Evolutionary conservation across 2,797 vertebrate species (phyloP).

Genomic region (Pygocentrus nattereri): DNA sequence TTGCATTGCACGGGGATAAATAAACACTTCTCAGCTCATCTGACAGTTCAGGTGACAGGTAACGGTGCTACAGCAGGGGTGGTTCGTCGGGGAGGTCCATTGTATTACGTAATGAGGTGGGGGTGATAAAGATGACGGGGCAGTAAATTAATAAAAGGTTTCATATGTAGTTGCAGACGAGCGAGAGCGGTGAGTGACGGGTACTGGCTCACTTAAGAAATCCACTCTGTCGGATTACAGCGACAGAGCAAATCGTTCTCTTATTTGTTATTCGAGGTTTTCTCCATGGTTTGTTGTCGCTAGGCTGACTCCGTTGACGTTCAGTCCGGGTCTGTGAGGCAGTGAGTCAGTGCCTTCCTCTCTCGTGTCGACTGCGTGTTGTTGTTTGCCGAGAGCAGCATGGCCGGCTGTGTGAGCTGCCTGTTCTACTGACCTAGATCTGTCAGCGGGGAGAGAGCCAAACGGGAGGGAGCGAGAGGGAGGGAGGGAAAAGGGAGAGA

Average conservation of each 20-base stretch:
- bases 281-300: background rate
- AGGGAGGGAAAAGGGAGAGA: conserved; percentile 58
- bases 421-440: conserved; percentile 87
- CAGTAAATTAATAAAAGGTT: background rate
- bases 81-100: conserved; percentile 9
- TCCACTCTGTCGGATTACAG: too few species aligned
- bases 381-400: conserved; percentile 74
- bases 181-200: background rate
- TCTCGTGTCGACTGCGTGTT: conserved; percentile 49
- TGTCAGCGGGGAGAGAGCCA: conserved; percentile 79
- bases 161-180: background rate
- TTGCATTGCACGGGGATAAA: too few species aligned
- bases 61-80: conserved; percentile 20
- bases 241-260: too few species aligned
- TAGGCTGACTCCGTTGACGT: background rate
- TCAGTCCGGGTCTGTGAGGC: background rate
- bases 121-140: background rate
- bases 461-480: conserved; percentile 56
- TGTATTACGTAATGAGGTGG: conserved; percentile 15
- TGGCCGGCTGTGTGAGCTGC: conserved; percentile 76
- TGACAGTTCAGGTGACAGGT: background rate
- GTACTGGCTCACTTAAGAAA: background rate
- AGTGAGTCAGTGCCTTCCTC: background rate
- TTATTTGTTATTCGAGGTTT: background rate
- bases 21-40: too few species aligned